phyloP scores from a whole-genome alignment of 2,888 invertebrate genomes.

The Ectemnius lituratus region DNA sequence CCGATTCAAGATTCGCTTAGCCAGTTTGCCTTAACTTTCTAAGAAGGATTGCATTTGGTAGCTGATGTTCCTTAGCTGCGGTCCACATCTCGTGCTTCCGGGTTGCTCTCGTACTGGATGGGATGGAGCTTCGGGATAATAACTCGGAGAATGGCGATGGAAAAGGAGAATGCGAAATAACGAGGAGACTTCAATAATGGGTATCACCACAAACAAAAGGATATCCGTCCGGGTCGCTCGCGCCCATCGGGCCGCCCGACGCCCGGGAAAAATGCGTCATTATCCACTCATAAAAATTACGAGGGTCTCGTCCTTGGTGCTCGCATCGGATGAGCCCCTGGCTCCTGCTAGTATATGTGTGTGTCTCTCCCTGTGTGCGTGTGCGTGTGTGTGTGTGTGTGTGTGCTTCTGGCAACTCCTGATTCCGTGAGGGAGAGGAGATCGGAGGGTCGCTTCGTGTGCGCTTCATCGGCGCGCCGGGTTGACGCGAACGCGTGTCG shows the following conservation, averaged over 20 bases:
- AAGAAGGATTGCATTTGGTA: too few species aligned
- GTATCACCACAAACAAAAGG: conserved; percentile 40
- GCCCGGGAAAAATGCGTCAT: conserved; percentile 34
- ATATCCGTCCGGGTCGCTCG: conserved; percentile 38
- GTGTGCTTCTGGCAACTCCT: too few species aligned
- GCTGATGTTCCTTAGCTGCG: too few species aligned
- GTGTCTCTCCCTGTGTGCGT: too few species aligned
- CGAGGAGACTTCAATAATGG: conserved; percentile 50
- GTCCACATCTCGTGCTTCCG: too few species aligned
- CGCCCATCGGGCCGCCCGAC: conserved; percentile 12
- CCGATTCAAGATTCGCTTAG: too few species aligned
- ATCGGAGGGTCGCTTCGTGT: neutral
- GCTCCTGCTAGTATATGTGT: neutral
- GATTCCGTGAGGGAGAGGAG: neutral
- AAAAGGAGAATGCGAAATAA: conserved; percentile 29
- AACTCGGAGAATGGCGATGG: conserved; percentile 2
- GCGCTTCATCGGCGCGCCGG: conserved; percentile 4
- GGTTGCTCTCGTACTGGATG: neutral
- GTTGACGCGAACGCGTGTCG: conserved; percentile 8
- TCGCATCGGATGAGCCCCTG: neutral
- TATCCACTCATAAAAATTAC: conserved; percentile 43
- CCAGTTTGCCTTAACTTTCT: too few species aligned
- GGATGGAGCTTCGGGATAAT: conserved; percentile 4
- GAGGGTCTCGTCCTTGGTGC: conserved; percentile 16
- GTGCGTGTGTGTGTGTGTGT: too few species aligned